Conservation (phyloP, 2,888 invertebrate genomes). For the Gerris lacustris region DNA sequence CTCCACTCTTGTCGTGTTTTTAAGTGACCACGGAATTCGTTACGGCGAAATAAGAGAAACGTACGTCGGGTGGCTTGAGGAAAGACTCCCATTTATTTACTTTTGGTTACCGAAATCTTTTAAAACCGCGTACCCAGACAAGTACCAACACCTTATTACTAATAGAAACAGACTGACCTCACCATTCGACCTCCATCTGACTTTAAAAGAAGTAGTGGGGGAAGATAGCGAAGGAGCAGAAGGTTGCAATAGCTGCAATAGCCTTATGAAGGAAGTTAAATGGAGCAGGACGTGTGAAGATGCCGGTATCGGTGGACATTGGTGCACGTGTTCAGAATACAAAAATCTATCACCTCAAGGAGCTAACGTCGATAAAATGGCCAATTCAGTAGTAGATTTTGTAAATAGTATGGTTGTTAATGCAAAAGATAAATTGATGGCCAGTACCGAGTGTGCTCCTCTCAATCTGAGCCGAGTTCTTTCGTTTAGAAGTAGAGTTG, state of each 20-base stretch:
- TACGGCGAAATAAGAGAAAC: slow-evolving; percentile 58
- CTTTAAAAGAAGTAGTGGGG: slow-evolving; percentile 50
- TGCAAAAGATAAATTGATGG: slow-evolving; percentile 21
- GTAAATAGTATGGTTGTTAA: slow-evolving; percentile 23
- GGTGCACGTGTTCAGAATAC: slow-evolving; percentile 59
- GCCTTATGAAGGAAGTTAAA: slow-evolving; percentile 43
- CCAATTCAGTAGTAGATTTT: slow-evolving; percentile 24
- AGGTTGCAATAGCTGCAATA: slow-evolving; percentile 51
- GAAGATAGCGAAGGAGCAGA: slow-evolving; percentile 29
- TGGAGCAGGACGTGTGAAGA: slow-evolving; percentile 54
- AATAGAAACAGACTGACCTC: slow-evolving; percentile 57
- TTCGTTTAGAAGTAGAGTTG: slow-evolving; percentile 41
- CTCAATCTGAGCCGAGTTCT: slow-evolving; percentile 44
- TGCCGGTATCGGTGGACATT: slow-evolving; percentile 54
- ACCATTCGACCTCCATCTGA: slow-evolving; percentile 63
- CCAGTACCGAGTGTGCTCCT: slow-evolving; percentile 39
- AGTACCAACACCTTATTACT: slow-evolving; percentile 43
- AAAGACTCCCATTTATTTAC: slow-evolving; percentile 60
- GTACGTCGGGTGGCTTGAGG: slow-evolving; percentile 62
- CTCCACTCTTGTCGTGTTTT: slow-evolving; percentile 55
- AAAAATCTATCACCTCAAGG: slow-evolving; percentile 31
- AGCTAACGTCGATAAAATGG: slow-evolving; percentile 8
- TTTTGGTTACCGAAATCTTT: slow-evolving; percentile 54
- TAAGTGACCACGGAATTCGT: slow-evolving; percentile 69
- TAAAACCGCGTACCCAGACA: slow-evolving; percentile 42